Conservation (phyloP, 2,888 invertebrate species). For the Myopa testacea region DNA sequence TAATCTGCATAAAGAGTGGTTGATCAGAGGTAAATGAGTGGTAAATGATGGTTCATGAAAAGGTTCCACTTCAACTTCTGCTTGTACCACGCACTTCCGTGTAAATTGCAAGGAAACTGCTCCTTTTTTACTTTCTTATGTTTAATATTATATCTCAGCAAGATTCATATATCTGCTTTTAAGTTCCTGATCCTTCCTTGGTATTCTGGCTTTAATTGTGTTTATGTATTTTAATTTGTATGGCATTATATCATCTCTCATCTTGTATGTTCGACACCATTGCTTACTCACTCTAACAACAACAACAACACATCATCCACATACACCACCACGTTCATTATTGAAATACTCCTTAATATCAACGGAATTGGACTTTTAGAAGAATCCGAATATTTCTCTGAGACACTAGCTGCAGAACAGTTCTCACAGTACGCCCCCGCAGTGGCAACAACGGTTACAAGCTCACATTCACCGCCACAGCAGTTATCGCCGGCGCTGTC, state of each 20-base stretch:
- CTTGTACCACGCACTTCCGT: too few relatives aligned
- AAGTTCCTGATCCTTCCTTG: background rate
- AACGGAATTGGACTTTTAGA: constrained; percentile 50
- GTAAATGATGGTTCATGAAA: too few relatives aligned
- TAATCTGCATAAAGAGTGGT: too few relatives aligned
- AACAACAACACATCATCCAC: background rate
- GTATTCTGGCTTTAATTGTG: background rate
- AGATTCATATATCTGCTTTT: too few relatives aligned
- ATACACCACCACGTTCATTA: too few relatives aligned
- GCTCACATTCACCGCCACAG: constrained; percentile 53
- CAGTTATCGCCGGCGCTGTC: constrained; percentile 51
- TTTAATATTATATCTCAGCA: too few relatives aligned
- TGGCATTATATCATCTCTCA: background rate
- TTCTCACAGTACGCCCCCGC: constrained; percentile 68
- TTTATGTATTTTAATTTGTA: background rate
- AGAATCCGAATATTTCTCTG: constrained; percentile 69
- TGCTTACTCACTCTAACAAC: background rate
- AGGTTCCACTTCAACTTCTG: too few relatives aligned
- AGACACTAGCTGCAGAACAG: constrained; percentile 69
- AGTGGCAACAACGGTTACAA: constrained; percentile 53
- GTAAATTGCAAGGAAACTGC: too few relatives aligned
- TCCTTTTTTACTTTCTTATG: too few relatives aligned
- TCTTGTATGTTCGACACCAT: background rate
- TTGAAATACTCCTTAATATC: too few relatives aligned
- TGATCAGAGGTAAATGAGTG: too few relatives aligned